These are phyloP conservation scores for Odocoileus virginianus DNA, from an alignment of 2,113 vertebrate species.

Conservation along the genomic window DNA sequence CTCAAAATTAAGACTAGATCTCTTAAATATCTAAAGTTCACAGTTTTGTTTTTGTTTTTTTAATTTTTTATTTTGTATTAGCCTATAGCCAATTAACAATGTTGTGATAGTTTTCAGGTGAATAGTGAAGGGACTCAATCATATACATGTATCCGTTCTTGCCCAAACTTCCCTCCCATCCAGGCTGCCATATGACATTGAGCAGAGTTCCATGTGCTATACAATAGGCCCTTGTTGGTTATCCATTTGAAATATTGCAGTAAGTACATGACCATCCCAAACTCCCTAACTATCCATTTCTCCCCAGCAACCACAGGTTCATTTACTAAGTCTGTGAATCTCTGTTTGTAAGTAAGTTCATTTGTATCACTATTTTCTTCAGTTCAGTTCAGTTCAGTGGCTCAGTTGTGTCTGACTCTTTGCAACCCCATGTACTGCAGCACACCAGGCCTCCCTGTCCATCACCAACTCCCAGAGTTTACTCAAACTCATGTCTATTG, in stretches of 20 bases:
- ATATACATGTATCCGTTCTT: neutral
- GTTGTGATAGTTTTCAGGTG: neutral
- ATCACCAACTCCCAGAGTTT: neutral
- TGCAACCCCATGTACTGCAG: neutral
- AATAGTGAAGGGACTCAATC: neutral
- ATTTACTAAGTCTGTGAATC: neutral
- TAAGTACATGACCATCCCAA: neutral
- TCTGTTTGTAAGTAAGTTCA: neutral
- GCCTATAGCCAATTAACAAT: neutral
- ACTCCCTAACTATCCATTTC: neutral
- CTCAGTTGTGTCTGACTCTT: neutral
- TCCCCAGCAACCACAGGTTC: neutral
- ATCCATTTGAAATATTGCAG: neutral
- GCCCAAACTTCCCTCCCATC: neutral
- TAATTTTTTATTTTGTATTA: neutral
- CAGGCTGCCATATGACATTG: neutral
- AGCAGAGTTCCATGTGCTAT: neutral
- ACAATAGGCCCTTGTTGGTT: neutral
- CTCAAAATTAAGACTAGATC: neutral
- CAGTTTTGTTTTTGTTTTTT: neutral
- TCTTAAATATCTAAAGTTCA: neutral
- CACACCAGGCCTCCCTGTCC: neutral
- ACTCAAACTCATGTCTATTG: neutral
- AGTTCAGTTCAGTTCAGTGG: neutral
- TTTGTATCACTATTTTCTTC: neutral